Evolutionary conservation across 1,140 invertebrate genomes (phyloP).

Genomic region (Euura saliciscinereae): DNA sequence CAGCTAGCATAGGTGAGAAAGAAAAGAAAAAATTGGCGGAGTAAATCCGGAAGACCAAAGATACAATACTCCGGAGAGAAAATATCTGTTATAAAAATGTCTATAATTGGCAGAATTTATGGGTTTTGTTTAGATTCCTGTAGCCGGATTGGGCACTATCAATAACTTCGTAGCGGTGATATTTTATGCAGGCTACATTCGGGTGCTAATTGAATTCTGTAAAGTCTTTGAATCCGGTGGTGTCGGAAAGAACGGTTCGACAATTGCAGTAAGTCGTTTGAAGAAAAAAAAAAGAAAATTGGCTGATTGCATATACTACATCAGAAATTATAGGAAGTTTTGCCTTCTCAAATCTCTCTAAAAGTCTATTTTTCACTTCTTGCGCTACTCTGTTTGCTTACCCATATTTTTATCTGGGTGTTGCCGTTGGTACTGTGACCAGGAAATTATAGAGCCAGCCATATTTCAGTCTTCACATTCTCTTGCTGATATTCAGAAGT

Average conservation of each 20-base stretch:
- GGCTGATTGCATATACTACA: not conserved
- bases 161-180: conserved; percentile 64
- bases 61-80: not conserved
- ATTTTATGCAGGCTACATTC: conserved; percentile 69
- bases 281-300: not conserved
- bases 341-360: too few species aligned
- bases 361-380: not conserved
- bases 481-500: not conserved
- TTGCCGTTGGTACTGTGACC: not conserved
- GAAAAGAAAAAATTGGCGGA: not conserved
- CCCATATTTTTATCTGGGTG: conserved; percentile 2
- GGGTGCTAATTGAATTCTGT: conserved; percentile 70
- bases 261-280: conserved; percentile 80
- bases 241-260: conserved; percentile 91
- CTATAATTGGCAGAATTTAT: conserved; percentile 21
- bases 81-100: not conserved
- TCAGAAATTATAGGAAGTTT: not conserved
- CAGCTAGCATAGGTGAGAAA: not conserved
- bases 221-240: conserved; percentile 75
- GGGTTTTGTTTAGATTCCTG: conserved; percentile 63
- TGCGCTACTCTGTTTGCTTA: not conserved
- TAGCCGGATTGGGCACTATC: conserved; percentile 60
- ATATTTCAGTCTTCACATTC: not conserved
- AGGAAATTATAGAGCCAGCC: not conserved
- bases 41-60: conserved; percentile 6